A percentile compares a stretch with the other conserved stretches of the same genome.
These are phyloP conservation scores for Phaenicophaeus curvirostris DNA, from an alignment of 2,797 vertebrate genomes.

Conservation along the genomic window DNA sequence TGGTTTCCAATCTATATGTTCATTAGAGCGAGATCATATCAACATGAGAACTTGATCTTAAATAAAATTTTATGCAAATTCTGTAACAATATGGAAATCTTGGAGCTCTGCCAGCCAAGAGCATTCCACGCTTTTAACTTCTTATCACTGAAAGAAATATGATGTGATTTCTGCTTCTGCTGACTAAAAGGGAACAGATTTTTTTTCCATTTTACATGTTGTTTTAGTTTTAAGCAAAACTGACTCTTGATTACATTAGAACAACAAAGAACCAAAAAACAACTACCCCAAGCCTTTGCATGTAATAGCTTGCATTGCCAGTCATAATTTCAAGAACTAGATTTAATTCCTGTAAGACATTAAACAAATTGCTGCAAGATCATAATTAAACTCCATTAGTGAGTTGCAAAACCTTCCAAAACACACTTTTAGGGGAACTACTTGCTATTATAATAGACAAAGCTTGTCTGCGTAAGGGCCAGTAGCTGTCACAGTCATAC, in stretches of 20 bases:
- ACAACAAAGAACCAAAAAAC: background rate
- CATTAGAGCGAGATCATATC: background rate
- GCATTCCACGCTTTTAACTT: background rate
- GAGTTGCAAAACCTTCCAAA: slow-evolving; percentile 16
- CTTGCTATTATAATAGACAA: slow-evolving; percentile 20
- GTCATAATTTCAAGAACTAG: slow-evolving; percentile 1
- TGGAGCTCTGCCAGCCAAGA: background rate
- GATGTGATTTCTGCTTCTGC: background rate
- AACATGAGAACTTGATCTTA: slow-evolving; percentile 26
- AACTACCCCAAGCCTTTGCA: background rate
- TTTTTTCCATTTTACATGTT: background rate
- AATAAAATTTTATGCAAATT: slow-evolving; percentile 16
- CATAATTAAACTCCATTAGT: slow-evolving; percentile 22
- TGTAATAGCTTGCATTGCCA: background rate
- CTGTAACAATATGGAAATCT: background rate
- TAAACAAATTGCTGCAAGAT: background rate
- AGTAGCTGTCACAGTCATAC: background rate
- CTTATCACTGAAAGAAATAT: background rate
- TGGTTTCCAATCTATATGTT: background rate
- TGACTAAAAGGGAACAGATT: background rate
- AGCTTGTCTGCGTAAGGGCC: slow-evolving; percentile 3
- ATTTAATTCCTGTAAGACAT: background rate
- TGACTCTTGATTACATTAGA: background rate
- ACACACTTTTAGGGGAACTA: background rate
- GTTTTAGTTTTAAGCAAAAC: background rate